phyloP scores from a whole-genome alignment of 2,113 vertebrate species.

The Isichthys henryi region DNA sequence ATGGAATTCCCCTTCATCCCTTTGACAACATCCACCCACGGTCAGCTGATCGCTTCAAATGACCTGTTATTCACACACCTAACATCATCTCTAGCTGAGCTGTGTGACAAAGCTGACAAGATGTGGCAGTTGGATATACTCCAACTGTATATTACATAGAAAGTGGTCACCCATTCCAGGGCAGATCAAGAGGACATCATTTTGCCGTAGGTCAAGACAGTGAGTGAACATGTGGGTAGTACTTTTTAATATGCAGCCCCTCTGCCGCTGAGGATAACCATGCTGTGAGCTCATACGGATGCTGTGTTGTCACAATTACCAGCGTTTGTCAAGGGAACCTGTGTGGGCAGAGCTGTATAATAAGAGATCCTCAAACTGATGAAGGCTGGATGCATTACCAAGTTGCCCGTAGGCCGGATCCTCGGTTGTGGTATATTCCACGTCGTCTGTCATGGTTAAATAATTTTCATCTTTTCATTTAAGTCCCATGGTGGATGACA shows the following conservation, averaged over 20 bases:
- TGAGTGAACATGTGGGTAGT: background rate
- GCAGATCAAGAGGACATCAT: background rate
- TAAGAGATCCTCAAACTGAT: background rate
- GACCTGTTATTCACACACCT: background rate
- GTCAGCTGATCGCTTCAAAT: background rate
- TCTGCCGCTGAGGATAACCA: background rate
- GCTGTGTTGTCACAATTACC: background rate
- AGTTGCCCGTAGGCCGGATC: background rate
- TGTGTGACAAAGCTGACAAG: background rate
- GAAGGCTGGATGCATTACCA: background rate
- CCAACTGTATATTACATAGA: background rate
- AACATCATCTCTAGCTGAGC: background rate
- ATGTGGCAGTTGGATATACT: background rate
- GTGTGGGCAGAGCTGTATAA: background rate
- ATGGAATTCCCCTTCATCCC: background rate
- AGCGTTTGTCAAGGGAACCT: background rate
- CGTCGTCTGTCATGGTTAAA: background rate
- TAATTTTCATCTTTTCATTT: background rate
- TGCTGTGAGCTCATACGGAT: background rate
- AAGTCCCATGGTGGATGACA: background rate
- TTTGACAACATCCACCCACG: background rate
- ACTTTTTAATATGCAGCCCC: background rate
- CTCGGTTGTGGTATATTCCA: background rate
- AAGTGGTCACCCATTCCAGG: background rate
- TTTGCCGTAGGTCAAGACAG: background rate